Percentiles rank a stretch among this genome's conserved stretches.
Conservation (phyloP, 1,140 invertebrate genomes). For the Plectrocnemia conspersa region DNA sequence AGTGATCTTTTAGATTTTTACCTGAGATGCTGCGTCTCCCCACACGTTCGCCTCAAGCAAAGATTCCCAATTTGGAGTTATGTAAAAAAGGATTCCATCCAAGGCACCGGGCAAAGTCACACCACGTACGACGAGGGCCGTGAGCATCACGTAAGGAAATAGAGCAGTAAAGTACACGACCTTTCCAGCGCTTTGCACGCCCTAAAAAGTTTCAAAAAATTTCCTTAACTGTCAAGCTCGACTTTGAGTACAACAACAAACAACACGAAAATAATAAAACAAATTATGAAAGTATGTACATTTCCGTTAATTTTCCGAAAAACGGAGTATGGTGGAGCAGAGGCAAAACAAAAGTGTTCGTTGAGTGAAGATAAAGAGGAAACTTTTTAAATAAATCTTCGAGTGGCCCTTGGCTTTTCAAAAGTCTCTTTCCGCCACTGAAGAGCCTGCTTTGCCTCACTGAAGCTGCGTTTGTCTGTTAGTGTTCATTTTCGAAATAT, state of each 20-base stretch:
- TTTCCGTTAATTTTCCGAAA: no score
- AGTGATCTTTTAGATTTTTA: slow-evolving; percentile 27
- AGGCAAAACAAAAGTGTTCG: slow-evolving; percentile 2
- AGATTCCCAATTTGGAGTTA: slow-evolving; percentile 68
- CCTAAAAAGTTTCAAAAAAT: no score
- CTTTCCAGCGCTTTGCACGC: slow-evolving; percentile 75
- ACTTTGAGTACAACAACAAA: no score
- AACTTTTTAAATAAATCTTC: slow-evolving; percentile 34
- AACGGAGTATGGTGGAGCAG: no score
- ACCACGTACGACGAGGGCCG: slow-evolving; percentile 62
- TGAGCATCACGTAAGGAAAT: slow-evolving; percentile 74
- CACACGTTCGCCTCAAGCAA: slow-evolving; percentile 56
- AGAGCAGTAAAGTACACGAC: slow-evolving; percentile 72
- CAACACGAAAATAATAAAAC: no score
- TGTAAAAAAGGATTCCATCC: slow-evolving; percentile 70
- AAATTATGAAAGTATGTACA: no score
- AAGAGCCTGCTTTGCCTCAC: slow-evolving; percentile 18
- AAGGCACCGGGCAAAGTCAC: slow-evolving; percentile 66
- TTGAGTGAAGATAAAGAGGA: slow-evolving; percentile 29
- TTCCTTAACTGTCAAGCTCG: no score
- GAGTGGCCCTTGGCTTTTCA: slow-evolving; percentile 29
- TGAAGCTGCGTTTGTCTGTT: slow-evolving; percentile 14
- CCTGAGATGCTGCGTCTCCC: slow-evolving; percentile 59
- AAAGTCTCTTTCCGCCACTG: slow-evolving; percentile 15
- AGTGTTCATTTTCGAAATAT: slow-evolving; percentile 20